Percentiles rank a stretch among this genome's conserved stretches.
Evolutionary conservation across 2,113 vertebrate genomes (phyloP).

Genomic region (Martes martes): DNA sequence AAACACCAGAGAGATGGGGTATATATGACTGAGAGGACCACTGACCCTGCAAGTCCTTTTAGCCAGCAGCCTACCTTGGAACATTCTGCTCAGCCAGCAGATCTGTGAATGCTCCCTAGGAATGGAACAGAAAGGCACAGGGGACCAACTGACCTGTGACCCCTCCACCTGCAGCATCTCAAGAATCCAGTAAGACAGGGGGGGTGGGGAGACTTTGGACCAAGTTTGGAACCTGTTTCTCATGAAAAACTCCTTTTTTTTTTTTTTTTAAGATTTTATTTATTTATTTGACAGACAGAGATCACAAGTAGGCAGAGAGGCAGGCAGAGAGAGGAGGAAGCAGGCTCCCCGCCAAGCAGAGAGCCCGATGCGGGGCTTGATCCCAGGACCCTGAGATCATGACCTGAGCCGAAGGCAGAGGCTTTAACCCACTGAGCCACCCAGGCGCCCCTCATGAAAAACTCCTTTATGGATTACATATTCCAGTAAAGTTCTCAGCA

Average conservation of each 20-base stretch:
- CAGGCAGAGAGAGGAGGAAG: too few relatives aligned
- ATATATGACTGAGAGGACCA: background rate
- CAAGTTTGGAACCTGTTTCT: background rate
- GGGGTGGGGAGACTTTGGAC: background rate
- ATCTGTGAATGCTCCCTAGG: background rate
- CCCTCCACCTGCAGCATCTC: background rate
- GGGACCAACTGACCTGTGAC: background rate
- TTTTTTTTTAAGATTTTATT: too few relatives aligned
- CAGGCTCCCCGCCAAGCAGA: too few relatives aligned
- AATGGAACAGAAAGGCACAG: background rate
- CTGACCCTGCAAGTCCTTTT: background rate
- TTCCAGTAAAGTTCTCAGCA: background rate
- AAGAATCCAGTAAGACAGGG: background rate
- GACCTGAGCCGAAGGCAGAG: too few relatives aligned
- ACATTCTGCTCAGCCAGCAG: background rate
- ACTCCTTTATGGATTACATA: background rate
- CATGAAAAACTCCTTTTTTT: background rate
- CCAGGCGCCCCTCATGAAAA: background rate
- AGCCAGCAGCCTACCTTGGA: background rate
- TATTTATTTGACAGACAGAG: too few relatives aligned
- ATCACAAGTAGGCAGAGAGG: too few relatives aligned
- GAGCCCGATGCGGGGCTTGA: too few relatives aligned
- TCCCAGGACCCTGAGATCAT: too few relatives aligned
- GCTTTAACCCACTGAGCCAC: too few relatives aligned
- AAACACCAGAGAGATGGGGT: background rate